Evolutionary conservation across 53 echinoderm and acorn worm species (phyloP), one percentile per base, ranked within the genome.

Genomic region (Crossaster papposus): DNA sequence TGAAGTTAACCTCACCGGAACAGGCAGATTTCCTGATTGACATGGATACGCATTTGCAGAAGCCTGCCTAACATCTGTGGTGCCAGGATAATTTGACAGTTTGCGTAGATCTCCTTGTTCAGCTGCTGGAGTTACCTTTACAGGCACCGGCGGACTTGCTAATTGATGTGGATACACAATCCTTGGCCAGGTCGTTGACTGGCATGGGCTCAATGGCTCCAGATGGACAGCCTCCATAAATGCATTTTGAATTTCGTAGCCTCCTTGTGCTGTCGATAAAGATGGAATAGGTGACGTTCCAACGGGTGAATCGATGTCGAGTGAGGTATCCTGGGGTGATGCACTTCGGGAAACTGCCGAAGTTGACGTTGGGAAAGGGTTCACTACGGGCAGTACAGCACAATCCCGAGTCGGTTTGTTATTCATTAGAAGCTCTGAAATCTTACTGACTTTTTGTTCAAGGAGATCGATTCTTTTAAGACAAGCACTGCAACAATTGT

Each of bases 361-460:
- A 0, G 64, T 31, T n/a, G 71, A 30, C 14, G 70, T 72, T 54
- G 72, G 85, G 77, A 87, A 75, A 55, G 87, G 87, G 34, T 52
- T 32, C 13, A 36, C 2, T 36, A 36, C 20, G 32, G 72, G 58
- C 14, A 76, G 58, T 14, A 24, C n/a, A 2, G 36, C 30, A 20
- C 30, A 34, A 38, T 30, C 83, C 36, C 26, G 70, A 1, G 12
- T 30, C 73, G 72, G 33, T 33, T 87, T 62, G 36, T 87, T 87
- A 51, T 14, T 58, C 8, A 62, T 77, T 53, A 77, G 30, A 34
- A 54, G 87, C 36, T 87, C 87, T 55, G 76, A 54, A 52, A 87
- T 75, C 77, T 87, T 87, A 76, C 76, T 75, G 87, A 87, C 77
- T 77, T 87, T 75, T 12, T 75, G 28, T 31, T 87, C 87, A 6